A percentile compares a stretch with the other conserved stretches of the same genome.
Conservation (phyloP, 2,113 vertebrate species). For the Boleophthalmus pectinirostris region DNA sequence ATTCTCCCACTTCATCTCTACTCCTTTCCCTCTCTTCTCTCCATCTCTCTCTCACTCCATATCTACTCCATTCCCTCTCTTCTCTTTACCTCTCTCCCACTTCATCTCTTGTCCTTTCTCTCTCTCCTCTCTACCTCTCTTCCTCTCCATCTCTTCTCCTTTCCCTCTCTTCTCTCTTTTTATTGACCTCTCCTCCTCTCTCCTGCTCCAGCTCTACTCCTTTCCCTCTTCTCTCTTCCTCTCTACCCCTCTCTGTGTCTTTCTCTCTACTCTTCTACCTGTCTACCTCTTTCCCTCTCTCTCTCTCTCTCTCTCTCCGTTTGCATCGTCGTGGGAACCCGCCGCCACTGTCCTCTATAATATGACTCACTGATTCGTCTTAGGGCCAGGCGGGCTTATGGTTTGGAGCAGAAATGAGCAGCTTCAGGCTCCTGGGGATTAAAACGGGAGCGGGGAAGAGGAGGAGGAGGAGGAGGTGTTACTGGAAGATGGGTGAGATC, state of each 20-base stretch:
- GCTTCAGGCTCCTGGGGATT: constrained; percentile 24
- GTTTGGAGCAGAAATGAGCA: constrained; percentile 35
- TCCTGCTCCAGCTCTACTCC: too few relatives aligned
- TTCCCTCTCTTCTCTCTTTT: background rate
- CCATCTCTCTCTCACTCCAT: too few relatives aligned
- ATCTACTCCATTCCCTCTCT: too few relatives aligned
- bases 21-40: too few relatives aligned
- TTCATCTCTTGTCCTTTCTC: background rate
- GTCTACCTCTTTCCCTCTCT: background rate
- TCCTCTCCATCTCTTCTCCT: background rate
- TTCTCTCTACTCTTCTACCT: background rate
- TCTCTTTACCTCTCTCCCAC: background rate
- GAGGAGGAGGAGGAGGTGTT: background rate
- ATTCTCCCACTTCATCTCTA: too few relatives aligned
- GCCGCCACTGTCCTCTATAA: constrained; percentile 58
- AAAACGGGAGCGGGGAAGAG: background rate
- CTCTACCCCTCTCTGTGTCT: background rate
- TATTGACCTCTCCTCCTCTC: background rate
- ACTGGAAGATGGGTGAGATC: background rate
- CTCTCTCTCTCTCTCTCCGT: constrained; percentile 12
- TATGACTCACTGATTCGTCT: constrained; percentile 62
- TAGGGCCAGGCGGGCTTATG: constrained; percentile 53
- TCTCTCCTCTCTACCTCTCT: background rate
- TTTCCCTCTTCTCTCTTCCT: background rate
- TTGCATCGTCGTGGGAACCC: constrained; percentile 50